Percentiles rank a stretch among this genome's conserved stretches.
Conservation (phyloP, 2,113 vertebrate species). For the Varanus komodoensis region DNA sequence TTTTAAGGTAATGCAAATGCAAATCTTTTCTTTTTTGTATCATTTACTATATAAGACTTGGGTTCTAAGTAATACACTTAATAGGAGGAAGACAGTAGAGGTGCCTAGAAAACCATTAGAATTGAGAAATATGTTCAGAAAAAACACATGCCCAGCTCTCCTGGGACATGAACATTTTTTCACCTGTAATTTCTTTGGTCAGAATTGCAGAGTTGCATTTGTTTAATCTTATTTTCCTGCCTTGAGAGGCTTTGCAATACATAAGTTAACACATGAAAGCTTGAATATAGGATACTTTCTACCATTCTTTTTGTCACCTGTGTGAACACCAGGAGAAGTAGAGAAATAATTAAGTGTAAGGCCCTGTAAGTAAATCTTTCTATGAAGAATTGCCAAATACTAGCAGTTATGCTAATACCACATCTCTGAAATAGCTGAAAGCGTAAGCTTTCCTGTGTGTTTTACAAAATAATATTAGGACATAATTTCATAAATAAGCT, state of each 20-base stretch:
- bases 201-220: neutral
- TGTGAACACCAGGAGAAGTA: neutral
- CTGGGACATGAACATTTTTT: neutral
- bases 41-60: neutral
- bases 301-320: neutral
- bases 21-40: neutral
- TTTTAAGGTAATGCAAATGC: neutral
- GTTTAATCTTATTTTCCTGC: neutral
- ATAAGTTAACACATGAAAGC: neutral
- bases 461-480: neutral
- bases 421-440: conserved; percentile 24
- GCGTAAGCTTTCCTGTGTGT: neutral
- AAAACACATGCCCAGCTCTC: neutral
- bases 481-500: neutral
- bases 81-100: neutral
- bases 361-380: neutral
- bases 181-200: neutral
- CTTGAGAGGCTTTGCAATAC: neutral
- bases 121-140: neutral
- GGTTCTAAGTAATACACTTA: neutral
- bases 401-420: neutral
- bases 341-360: neutral
- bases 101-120: neutral
- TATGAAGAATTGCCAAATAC: neutral
- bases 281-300: neutral